Evolutionary conservation across 2,888 invertebrate genomes (phyloP), one percentile per base, ranked within the genome.

Genomic region (Erebia ligea): DNA sequence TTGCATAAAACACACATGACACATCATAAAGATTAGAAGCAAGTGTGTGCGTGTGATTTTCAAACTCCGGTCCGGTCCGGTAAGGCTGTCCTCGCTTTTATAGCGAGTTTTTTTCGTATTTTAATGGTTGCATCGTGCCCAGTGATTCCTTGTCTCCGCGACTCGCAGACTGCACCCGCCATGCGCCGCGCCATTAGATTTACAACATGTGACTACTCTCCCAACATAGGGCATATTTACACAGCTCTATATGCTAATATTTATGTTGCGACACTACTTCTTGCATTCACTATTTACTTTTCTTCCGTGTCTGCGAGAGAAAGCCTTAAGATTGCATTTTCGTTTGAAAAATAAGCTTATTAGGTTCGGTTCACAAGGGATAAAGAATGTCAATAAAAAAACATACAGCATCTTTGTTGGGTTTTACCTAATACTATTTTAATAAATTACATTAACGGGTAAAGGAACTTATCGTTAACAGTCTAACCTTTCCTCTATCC

Each of bases 161-260:
- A 76, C 69, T 73, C 69, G 70, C 75, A 78, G 76, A 76, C 81
- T 86, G 87, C 87, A 85, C 84, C 86, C 79, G 82, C 83, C 83
- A 80, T 85, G 80, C 80, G 79, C 86, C 84, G 80, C 80, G 79
- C 86, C 86, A 84, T 87, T 86, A 88, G 88, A 89, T 88, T 86
- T 87, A 87, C 84, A 80, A 77, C 78, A 73, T 81, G 80, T 76
- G 82, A 82, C 78, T 82, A 79, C 79, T 80, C 76, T 75, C 74
- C 79, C 79, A 54, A 62, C 67, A 72, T 78, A 75, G 75, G 77
- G 73, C 71, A 71, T 74, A 68, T 69, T 75, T 70, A 70, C 72
- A 52, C 34, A 40, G 52, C 63, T 52, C 15, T 25, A 25, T 48
- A 40, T 5, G 34, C 52, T 48, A 21, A 62, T 48, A 62, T 62